phyloP scores from a whole-genome alignment of 53 echinoderm and acorn worm species.

The Mesocentrotus franciscanus region DNA sequence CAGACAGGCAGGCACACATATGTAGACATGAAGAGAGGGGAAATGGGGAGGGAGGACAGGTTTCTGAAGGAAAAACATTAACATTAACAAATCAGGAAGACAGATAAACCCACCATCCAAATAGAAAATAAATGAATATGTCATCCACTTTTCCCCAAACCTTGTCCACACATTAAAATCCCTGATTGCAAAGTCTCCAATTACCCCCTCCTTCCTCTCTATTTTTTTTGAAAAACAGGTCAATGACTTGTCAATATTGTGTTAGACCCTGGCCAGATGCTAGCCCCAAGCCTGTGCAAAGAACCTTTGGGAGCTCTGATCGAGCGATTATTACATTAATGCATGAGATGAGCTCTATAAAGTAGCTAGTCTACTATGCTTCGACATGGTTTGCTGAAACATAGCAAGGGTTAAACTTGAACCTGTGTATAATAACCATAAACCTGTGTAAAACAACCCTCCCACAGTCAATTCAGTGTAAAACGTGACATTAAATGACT shows the following conservation, averaged over 20 bases:
- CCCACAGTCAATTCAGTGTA: not conserved
- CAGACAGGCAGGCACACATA: not conserved
- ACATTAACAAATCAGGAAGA: not conserved
- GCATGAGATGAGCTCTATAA: not conserved
- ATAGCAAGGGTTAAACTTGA: not conserved
- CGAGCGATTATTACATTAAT: conserved; percentile 8
- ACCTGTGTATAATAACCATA: not conserved
- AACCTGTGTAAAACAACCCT: too few species aligned
- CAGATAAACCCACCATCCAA: not conserved
- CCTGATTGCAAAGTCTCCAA: not conserved
- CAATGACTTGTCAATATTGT: conserved; percentile 47
- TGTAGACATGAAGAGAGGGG: not conserved
- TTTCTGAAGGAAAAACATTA: not conserved
- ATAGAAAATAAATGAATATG: not conserved
- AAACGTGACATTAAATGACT: too few species aligned
- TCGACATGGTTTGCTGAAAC: not conserved
- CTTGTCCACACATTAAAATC: not conserved
- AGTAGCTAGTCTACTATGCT: not conserved
- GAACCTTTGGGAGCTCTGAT: not conserved
- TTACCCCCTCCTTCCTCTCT: not conserved
- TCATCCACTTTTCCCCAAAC: not conserved
- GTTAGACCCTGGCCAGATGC: conserved; percentile 26
- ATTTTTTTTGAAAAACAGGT: not conserved
- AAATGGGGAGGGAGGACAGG: not conserved
- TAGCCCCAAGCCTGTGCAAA: conserved; percentile 8